phyloP scores from a whole-genome alignment of 1,140 invertebrate species.

The Atta cephalotes region DNA sequence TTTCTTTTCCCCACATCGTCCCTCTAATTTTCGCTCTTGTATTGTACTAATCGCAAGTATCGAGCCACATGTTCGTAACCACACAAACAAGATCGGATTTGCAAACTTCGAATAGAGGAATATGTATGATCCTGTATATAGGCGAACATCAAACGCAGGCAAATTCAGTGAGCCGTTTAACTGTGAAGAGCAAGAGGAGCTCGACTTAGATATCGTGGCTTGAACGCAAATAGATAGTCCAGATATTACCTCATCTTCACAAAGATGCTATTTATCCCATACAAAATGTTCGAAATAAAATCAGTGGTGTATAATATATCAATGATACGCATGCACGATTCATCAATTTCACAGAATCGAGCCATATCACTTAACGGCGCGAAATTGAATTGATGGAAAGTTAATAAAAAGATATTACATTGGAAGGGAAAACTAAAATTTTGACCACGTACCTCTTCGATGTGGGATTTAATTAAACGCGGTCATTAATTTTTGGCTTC shows the following conservation, averaged over 20 bases:
- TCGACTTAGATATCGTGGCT: slow-evolving; percentile 52
- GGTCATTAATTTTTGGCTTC: slow-evolving; percentile 73
- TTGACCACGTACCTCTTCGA: slow-evolving; percentile 11
- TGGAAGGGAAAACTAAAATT: slow-evolving; percentile 19
- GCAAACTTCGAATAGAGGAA: slow-evolving; percentile 67
- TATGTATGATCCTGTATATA: slow-evolving; percentile 52
- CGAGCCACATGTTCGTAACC: slow-evolving; percentile 40
- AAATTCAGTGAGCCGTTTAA: slow-evolving; percentile 58
- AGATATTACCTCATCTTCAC: slow-evolving; percentile 56
- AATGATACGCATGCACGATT: background rate
- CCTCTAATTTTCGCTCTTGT: slow-evolving; percentile 32
- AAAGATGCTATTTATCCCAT: slow-evolving; percentile 50
- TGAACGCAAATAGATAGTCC: slow-evolving; percentile 58
- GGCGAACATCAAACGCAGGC: slow-evolving; percentile 58
- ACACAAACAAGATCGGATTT: slow-evolving; percentile 69
- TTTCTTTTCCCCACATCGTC: background rate
- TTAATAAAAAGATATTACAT: background rate
- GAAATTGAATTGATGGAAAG: slow-evolving; percentile 14
- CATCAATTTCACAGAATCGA: background rate
- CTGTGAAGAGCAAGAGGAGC: slow-evolving; percentile 57
- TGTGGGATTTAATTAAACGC: slow-evolving; percentile 49
- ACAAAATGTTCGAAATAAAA: slow-evolving; percentile 46
- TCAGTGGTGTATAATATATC: slow-evolving; percentile 24
- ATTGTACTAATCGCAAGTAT: slow-evolving; percentile 62
- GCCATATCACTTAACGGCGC: background rate